phyloP scores from a whole-genome alignment of 1,140 invertebrate species.

The Pseudachorutes palmiensis region DNA sequence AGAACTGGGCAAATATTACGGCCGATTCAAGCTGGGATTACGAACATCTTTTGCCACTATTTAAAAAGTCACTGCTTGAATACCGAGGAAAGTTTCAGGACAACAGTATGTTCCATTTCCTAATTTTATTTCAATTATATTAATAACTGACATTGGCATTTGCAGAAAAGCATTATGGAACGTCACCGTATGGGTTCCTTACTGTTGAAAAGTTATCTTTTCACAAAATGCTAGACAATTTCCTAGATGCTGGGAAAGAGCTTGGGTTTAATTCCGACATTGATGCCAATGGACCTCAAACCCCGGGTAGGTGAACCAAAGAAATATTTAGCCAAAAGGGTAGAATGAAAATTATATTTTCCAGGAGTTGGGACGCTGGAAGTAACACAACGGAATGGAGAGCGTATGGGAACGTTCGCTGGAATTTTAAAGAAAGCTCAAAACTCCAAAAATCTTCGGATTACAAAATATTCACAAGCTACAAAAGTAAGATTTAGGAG shows the following conservation, averaged over 20 bases:
- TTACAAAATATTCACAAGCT: slow-evolving; percentile 24
- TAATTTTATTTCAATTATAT: background rate
- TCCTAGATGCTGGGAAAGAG: slow-evolving; percentile 48
- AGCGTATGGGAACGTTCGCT: slow-evolving; percentile 17
- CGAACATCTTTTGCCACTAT: slow-evolving; percentile 1
- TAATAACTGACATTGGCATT: background rate
- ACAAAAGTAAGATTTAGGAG: no score
- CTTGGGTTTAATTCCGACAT: slow-evolving; percentile 46
- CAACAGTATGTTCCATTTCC: background rate
- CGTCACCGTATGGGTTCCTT: slow-evolving; percentile 23
- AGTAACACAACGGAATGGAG: slow-evolving; percentile 23
- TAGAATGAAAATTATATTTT: no score
- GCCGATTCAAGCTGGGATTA: no score
- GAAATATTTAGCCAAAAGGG: no score
- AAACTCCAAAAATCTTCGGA: slow-evolving; percentile 15
- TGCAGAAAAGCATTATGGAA: slow-evolving; percentile 28
- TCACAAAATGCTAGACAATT: slow-evolving; percentile 41
- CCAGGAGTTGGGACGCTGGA: slow-evolving; percentile 22
- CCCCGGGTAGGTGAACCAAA: slow-evolving; percentile 5
- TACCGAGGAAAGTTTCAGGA: slow-evolving; percentile 5
- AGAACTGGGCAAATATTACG: no score
- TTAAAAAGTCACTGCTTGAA: background rate
- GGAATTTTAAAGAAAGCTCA: slow-evolving; percentile 20
- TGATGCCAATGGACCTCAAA: slow-evolving; percentile 47
- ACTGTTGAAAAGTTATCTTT: slow-evolving; percentile 20